These are phyloP conservation scores for Ophioderma brevispina DNA, from an alignment of 35 echinoderm and acorn worm species.

Conservation along the genomic window DNA sequence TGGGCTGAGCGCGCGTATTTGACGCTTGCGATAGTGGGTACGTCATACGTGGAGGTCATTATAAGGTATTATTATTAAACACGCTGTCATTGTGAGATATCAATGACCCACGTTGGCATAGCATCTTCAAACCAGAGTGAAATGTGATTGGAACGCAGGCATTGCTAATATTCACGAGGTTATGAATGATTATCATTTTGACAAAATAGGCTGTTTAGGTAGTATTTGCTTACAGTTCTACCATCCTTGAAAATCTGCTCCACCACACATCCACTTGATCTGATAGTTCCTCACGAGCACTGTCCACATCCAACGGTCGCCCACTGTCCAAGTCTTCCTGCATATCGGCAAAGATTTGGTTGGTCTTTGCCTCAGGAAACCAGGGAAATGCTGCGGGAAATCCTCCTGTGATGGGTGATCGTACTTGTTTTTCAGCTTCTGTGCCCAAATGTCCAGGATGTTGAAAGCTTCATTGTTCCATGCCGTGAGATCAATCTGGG, in stretches of 20 bases:
- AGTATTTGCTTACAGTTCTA: not conserved
- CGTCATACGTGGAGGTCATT: no score
- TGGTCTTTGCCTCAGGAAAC: not conserved
- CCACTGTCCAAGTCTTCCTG: not conserved
- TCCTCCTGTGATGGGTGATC: not conserved
- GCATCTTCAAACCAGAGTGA: no score
- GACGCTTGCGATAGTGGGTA: no score
- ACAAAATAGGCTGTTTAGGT: no score
- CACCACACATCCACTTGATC: not conserved
- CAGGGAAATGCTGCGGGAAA: not conserved
- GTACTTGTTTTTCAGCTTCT: not conserved
- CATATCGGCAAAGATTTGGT: not conserved
- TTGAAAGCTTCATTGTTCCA: not conserved
- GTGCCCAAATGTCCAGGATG: not conserved
- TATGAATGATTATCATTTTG: no score
- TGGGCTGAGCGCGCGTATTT: no score
- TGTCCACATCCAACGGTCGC: not conserved
- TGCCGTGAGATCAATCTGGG: not conserved
- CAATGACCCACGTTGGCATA: no score
- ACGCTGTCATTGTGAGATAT: no score
- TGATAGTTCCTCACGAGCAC: not conserved
- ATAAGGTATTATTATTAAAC: no score
- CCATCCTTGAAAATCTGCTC: not conserved
- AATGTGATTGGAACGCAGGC: no score
- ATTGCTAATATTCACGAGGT: no score